Evolutionary conservation across 2,113 vertebrate genomes (phyloP).

Genomic region (Pelobates fuscus): DNA sequence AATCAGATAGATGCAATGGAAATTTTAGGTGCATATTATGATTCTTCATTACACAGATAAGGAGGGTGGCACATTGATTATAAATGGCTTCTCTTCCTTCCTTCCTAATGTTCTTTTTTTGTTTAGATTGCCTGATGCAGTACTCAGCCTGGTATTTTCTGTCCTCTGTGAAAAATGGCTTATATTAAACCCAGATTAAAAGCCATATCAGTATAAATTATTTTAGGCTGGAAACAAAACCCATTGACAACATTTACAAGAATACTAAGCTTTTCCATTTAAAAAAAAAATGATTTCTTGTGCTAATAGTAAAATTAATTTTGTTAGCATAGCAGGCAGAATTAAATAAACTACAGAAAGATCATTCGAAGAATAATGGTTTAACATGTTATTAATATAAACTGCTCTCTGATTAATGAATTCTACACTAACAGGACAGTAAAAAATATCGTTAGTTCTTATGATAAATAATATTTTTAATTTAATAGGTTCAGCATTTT

Average conservation of each 20-base stretch:
- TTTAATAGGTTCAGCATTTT: background rate
- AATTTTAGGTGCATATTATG: background rate
- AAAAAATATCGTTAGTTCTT: background rate
- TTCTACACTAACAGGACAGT: background rate
- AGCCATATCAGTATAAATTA: slow-evolving; percentile 1
- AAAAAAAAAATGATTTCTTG: background rate
- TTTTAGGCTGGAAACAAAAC: background rate
- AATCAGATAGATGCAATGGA: background rate
- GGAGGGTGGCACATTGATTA: slow-evolving; percentile 4
- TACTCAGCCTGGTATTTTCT: background rate
- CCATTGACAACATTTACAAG: background rate
- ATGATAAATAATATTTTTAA: background rate
- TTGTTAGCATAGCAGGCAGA: background rate
- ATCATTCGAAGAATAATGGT: background rate
- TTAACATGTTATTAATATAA: background rate
- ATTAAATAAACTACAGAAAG: background rate
- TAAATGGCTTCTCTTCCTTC: slow-evolving; percentile 1
- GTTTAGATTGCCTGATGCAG: background rate
- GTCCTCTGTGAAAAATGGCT: background rate
- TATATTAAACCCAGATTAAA: slow-evolving; percentile 7
- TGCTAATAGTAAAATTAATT: background rate
- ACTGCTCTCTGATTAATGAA: background rate
- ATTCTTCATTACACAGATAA: slow-evolving; percentile 3
- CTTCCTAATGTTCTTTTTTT: slow-evolving; percentile 22
- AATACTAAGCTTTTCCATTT: background rate